Evolutionary conservation across 2,888 invertebrate genomes (phyloP).

Genomic region (Onthophagus sagittarius): DNA sequence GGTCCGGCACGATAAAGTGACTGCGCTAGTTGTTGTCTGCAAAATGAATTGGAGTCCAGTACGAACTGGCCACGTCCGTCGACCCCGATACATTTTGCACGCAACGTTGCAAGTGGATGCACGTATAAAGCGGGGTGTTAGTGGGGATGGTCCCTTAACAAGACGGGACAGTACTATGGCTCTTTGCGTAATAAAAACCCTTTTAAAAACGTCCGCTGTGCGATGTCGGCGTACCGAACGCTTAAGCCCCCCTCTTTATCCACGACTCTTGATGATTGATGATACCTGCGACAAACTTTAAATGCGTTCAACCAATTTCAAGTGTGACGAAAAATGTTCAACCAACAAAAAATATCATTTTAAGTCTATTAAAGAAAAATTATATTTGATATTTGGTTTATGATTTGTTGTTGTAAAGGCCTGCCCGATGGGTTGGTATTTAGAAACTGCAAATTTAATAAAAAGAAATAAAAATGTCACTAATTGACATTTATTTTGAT

Average conservation of each 20-base stretch:
- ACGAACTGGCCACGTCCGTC: neutral
- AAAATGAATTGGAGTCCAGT: constrained; percentile 25
- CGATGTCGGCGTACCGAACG: neutral
- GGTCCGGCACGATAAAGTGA: constrained; percentile 29
- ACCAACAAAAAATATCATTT: too few species aligned
- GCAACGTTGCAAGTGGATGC: constrained; percentile 29
- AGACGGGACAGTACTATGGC: neutral
- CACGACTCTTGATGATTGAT: neutral
- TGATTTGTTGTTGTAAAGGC: too few species aligned
- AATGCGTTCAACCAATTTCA: too few species aligned
- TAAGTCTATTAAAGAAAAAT: too few species aligned
- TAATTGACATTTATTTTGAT: too few species aligned
- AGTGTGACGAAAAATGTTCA: too few species aligned
- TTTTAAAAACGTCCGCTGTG: neutral
- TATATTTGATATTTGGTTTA: too few species aligned
- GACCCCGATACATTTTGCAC: constrained; percentile 28
- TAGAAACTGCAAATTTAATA: too few species aligned
- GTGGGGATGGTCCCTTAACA: neutral
- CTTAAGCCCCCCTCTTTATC: neutral
- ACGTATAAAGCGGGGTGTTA: constrained; percentile 18
- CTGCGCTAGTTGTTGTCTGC: constrained; percentile 29
- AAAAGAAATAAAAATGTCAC: too few species aligned
- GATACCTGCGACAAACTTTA: neutral
- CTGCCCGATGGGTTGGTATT: too few species aligned
- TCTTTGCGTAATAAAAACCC: neutral